Percentiles rank a stretch among this genome's conserved stretches.
Evolutionary conservation across 2,797 vertebrate genomes (phyloP).

Genomic region (Gymnothorax reevesii): DNA sequence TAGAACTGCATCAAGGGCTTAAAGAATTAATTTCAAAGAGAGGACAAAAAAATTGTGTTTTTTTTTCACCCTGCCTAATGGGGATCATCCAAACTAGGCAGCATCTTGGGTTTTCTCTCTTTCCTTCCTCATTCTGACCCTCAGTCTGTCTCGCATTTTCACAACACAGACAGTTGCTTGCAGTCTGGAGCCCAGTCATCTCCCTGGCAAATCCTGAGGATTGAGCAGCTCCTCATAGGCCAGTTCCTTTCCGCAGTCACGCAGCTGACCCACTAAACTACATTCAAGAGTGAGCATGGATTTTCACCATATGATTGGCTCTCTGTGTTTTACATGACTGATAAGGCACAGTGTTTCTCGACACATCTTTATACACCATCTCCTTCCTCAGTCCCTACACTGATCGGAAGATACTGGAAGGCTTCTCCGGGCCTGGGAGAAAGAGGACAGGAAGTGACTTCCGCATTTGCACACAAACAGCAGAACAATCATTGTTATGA

Average conservation of each 20-base stretch:
- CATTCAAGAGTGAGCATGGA: constrained; percentile 54
- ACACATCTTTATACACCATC: not conserved
- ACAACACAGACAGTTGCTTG: constrained; percentile 40
- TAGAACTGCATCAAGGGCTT: not conserved
- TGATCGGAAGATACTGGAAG: not conserved
- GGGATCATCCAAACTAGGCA: constrained; percentile 35
- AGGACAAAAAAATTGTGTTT: not conserved
- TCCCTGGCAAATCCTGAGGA: constrained; percentile 39
- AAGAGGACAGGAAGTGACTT: constrained; percentile 11
- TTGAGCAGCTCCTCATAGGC: constrained; percentile 43
- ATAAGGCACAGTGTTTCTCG: not conserved
- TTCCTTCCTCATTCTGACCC: not conserved
- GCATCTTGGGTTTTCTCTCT: constrained; percentile 13
- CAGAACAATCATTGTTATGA: constrained; percentile 20
- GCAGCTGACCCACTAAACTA: constrained; percentile 65
- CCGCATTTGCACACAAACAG: constrained; percentile 21
- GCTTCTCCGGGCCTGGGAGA: not conserved
- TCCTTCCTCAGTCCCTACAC: not conserved
- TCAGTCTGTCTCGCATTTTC: constrained; percentile 8
- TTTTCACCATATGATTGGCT: constrained; percentile 65
- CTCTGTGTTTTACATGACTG: constrained; percentile 55
- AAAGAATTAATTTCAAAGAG: not conserved
- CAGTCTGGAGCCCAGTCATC: constrained; percentile 34
- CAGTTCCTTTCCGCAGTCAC: constrained; percentile 54
- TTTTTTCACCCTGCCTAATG: not conserved